Evolutionary conservation across 1,140 invertebrate genomes (phyloP), one percentile per base, ranked within the genome.

Genomic region (Cyclina sinensis): DNA sequence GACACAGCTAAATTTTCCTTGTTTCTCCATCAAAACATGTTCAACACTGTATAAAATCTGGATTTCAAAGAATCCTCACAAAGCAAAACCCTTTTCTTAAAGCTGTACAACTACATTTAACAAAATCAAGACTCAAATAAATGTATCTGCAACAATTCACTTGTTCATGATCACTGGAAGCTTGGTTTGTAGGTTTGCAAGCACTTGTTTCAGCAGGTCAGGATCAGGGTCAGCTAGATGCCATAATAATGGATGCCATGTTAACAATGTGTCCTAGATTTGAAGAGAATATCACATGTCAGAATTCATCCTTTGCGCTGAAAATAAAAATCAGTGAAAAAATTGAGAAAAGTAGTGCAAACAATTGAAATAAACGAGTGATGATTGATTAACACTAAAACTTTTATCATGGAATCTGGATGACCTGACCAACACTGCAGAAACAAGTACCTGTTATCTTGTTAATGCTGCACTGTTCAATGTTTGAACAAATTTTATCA

Each of bases 121-220:
- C 3, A 54, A 18, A 54, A 54, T 12, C 51, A 54, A 54, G 51
- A 3, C 21, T 54, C 12, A 54, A 54, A n/a, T 54, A 54, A 9
- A 46, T 9, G 16, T 54, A 18, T 54, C 51, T 54, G 51, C 51
- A 54, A 18, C 51, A 54, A 14, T 65, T 27, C 24, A 30, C n/a
- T 30, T 5, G 5, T 39, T 73, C 73, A 76, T 76, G 43, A 78
- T 78, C 74, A 78, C 74, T 54, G 74, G 74, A 78, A 78, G 74
- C 74, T 78, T 78, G 74, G 54, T 27, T 48, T n/a, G 27, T 5
- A 16, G 74, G 4, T 16, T 27, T 14, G 21, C 74, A 78, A 78
- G 48, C 48, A 76, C 39, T 76, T 76, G 39, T 46, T 24, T 76
- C n/a, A 76, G 73, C 73, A 48, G 43, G 35, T 37, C 35, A 32